Evolutionary conservation across 2,113 vertebrate species (phyloP), one percentile per base, ranked within the genome.

Genomic region (Serilophus lunatus): DNA sequence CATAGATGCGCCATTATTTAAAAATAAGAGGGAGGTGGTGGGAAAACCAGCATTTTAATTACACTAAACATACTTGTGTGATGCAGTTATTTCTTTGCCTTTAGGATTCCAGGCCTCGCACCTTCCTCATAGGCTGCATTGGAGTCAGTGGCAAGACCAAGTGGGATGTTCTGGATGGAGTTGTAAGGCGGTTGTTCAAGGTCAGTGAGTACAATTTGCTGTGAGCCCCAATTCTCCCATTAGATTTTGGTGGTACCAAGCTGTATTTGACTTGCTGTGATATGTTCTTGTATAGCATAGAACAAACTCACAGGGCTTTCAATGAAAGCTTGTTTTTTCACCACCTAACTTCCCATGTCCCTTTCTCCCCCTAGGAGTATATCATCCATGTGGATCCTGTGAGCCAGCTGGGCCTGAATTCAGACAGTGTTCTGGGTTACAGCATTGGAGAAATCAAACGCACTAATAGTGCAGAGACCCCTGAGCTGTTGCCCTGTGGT

Each of bases 71-170:
- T 26, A n/a, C 16, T 13, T 81, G 36, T 40, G 56, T 94, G 44
- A 51, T 35, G 10, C 28, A 47, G 14, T 61, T 69, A 4, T 64
- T 63, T 47, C 59, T 83, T 1, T 93, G 33, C 61, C 45, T 60
- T 33, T 92, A 99, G 99, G 99, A 99, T 63, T 97, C 96, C 40
- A 98, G 98, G 51, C 96, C 97, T 38, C 98, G 98, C 17, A 94
- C 98, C 66, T 99, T 99, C 90, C 99, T 99, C 65, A 99, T 99
- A 47, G 99, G 99, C 57, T 99, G 99, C 96, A 99, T 99, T 23
- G 99, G 99, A 14, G 99, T 99, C 49, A 99, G 99, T 13, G 99
- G 99, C 35, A 99, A 99, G 97, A 99, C 99, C 75, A 99, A 99
- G 78, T 99, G 99, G 99, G 99, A 99, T 57, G 99, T 99, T 36